phyloP scores from a whole-genome alignment of 2,113 vertebrate species.

The Trichechus manatus region DNA sequence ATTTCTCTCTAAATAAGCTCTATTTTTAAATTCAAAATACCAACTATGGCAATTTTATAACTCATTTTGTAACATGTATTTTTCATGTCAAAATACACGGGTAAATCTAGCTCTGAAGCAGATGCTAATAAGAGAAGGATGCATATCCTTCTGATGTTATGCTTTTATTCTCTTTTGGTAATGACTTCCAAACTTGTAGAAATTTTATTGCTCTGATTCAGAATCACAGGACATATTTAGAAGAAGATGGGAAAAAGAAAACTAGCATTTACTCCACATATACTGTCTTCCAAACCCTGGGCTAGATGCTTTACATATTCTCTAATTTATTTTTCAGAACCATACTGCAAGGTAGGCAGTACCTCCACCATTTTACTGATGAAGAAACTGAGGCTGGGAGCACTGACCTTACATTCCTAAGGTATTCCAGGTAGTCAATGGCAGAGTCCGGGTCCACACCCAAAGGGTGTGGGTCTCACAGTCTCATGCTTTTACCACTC shows the following conservation, averaged over 20 bases:
- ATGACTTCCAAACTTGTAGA: background rate
- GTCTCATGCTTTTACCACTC: too few species aligned
- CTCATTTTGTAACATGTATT: background rate
- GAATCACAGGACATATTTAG: background rate
- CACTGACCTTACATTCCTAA: too few species aligned
- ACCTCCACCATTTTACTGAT: too few species aligned
- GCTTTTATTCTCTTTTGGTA: background rate
- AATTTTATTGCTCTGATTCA: background rate
- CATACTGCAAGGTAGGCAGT: too few species aligned
- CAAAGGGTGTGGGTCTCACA: too few species aligned
- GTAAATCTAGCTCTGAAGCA: background rate
- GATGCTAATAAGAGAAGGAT: background rate
- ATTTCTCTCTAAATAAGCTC: background rate
- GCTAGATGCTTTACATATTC: background rate
- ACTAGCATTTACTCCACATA: background rate
- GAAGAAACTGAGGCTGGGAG: too few species aligned
- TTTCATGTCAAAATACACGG: background rate
- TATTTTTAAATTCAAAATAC: background rate
- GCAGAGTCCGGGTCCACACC: too few species aligned
- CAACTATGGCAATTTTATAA: conserved; percentile 30
- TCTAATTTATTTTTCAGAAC: background rate
- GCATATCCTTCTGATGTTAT: background rate
- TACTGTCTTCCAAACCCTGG: background rate
- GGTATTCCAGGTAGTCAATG: too few species aligned
- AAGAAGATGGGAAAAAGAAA: background rate